A percentile compares a stretch with the other conserved stretches of the same genome.
Evolutionary conservation across 1,140 invertebrate species (phyloP).

Genomic region (Cepaea nemoralis): DNA sequence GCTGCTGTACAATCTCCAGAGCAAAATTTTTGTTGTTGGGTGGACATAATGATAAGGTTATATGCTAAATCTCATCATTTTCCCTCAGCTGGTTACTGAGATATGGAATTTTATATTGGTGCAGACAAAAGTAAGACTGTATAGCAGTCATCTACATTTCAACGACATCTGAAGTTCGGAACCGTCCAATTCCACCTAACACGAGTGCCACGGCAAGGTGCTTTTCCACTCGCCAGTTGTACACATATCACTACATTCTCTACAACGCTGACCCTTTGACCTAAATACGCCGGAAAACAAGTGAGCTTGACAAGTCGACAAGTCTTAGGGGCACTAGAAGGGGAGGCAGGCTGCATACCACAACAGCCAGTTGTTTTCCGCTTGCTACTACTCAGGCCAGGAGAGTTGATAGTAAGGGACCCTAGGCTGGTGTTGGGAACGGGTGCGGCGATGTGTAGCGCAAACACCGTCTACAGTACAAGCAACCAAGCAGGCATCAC

Average conservation of each 20-base stretch:
- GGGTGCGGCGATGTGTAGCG: not conserved
- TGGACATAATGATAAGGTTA: too few species aligned
- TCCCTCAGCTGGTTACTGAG: too few species aligned
- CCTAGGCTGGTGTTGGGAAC: not conserved
- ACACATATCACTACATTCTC: not conserved
- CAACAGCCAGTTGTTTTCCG: not conserved
- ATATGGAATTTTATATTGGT: too few species aligned
- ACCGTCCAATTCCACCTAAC: too few species aligned
- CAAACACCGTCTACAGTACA: not conserved
- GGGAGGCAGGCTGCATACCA: not conserved
- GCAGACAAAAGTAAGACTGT: too few species aligned
- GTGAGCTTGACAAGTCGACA: not conserved
- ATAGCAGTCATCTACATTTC: too few species aligned
- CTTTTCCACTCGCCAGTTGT: not conserved
- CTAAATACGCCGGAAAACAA: conserved; percentile 2
- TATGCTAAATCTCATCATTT: too few species aligned
- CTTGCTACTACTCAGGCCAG: not conserved
- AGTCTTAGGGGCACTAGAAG: not conserved
- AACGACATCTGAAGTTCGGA: too few species aligned
- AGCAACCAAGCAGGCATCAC: not conserved
- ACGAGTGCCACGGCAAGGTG: too few species aligned
- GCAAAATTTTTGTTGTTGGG: too few species aligned
- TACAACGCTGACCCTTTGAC: conserved; percentile 6
- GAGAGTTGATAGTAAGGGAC: not conserved
- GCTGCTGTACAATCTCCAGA: too few species aligned